Base-by-base conservation (phyloP, 2,113 vertebrate genomes). In the Lagopus muta region DNA sequence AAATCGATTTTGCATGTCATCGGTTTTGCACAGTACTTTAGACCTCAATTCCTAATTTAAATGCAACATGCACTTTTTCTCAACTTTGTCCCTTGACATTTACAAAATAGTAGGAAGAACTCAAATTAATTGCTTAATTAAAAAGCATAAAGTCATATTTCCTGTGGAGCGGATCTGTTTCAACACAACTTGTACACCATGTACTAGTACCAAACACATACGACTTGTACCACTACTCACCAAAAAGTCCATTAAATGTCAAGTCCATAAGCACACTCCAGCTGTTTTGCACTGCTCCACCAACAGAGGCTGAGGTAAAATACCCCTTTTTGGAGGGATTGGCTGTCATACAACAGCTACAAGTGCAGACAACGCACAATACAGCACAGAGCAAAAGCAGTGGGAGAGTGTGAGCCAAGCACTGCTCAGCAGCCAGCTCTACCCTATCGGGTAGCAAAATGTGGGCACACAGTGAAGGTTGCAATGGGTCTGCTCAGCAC, bases 101-200 rank as follows among this genome's bases (percentile, higher is more conserved):
- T 91, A 38, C 54, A 45, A 82, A 92, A 64, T 8, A 67, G 62
- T 36, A 82, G 24, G 70, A 66, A 94, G 92, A 96, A n/a, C 38
- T 69, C 20, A 80, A 82, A 94, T 80, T 87, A 94, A 86, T 91
- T 89, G 69, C 64, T 96, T 83, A 91, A 92, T 89, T 80, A 77
- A 38, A 43, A 87, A 93, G 89, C 87, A 77, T 80, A 89, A 91
- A 93, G 94, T 92, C 65, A 18, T 47, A 85, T 78, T 94, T 88
- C 85, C 65, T 22, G 47, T 86, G 85, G 55, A 94, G 92, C 18
- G 0, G 47, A 80, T 83, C 64, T 48, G 57, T 90, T 91, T 81
- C 57, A 69, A 52, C 48, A 57, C 0, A 0, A 64, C 77, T 77
- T 14, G 47, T 43, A 89, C 79, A 66, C 50, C 0, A 1, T 48